Conservation (phyloP, 2,888 invertebrate genomes). For the Ophion ventricosus region DNA sequence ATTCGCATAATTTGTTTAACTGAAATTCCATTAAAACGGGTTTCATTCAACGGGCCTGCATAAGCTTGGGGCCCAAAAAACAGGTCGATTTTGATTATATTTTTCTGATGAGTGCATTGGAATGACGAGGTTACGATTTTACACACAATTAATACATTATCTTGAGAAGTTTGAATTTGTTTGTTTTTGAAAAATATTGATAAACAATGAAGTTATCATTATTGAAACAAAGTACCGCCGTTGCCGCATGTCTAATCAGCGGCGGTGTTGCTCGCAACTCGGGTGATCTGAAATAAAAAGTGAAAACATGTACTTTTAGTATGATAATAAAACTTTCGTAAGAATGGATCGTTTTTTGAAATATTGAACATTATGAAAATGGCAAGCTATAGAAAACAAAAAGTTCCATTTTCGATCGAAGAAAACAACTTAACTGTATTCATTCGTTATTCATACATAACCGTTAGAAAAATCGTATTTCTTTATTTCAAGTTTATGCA, state of each 20-base stretch:
- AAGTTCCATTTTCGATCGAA: too few species aligned
- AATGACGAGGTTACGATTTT: neutral
- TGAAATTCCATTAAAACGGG: neutral
- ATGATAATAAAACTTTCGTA: too few species aligned
- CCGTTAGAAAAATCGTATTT: neutral
- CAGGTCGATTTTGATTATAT: neutral
- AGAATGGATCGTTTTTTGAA: too few species aligned
- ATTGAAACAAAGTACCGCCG: neutral
- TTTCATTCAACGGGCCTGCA: neutral
- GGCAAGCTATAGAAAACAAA: too few species aligned
- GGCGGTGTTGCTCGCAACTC: too few species aligned
- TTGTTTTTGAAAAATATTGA: neutral
- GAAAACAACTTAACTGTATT: too few species aligned
- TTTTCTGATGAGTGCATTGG: neutral
- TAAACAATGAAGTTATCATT: neutral
- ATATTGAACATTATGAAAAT: too few species aligned
- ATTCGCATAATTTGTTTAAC: neutral
- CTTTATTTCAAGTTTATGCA: neutral
- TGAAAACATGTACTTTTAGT: too few species aligned
- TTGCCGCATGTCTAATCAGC: neutral
- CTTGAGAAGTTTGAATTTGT: neutral
- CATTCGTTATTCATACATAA: too few species aligned
- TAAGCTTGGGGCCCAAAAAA: neutral
- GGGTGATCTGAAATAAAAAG: too few species aligned
- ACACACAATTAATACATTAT: neutral